A percentile compares a stretch with the other conserved stretches of the same genome.
These are phyloP conservation scores for Sciaenops ocellatus DNA, from an alignment of 2,797 vertebrate genomes.

Conservation along the genomic window DNA sequence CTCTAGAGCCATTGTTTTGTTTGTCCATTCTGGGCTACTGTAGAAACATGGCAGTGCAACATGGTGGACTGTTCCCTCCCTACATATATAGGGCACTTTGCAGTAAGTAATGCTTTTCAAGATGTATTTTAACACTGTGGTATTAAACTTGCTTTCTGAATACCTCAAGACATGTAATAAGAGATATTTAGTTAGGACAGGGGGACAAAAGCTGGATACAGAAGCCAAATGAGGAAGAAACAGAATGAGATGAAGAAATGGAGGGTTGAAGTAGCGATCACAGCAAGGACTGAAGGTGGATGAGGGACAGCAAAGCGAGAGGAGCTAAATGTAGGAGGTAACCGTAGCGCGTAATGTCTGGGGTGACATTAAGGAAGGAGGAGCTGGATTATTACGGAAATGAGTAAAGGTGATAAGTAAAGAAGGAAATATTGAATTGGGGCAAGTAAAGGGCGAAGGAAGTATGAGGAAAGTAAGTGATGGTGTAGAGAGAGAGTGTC, in stretches of 20 bases:
- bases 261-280: not conserved
- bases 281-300: not conserved
- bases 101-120: too few species aligned
- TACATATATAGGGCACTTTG: too few species aligned
- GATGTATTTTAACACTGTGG: not conserved
- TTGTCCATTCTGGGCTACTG: too few species aligned
- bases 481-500: conserved; percentile 9
- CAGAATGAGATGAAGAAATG: not conserved
- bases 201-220: not conserved
- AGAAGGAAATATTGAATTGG: not conserved
- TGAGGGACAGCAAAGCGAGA: not conserved
- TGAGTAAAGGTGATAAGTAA: not conserved
- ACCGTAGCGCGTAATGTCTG: not conserved
- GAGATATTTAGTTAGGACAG: not conserved
- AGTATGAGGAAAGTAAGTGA: not conserved
- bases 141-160: not conserved
- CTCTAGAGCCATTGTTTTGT: too few species aligned
- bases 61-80: too few species aligned
- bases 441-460: not conserved
- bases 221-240: not conserved
- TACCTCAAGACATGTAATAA: not conserved
- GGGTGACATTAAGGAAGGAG: conserved; percentile 4
- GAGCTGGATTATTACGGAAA: not conserved
- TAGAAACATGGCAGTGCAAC: too few species aligned
- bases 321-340: not conserved